A percentile compares a stretch with the other conserved stretches of the same genome.
These are phyloP conservation scores for Muscidifurax raptorellus DNA, from an alignment of 1,140 invertebrate genomes.

Conservation along the genomic window DNA sequence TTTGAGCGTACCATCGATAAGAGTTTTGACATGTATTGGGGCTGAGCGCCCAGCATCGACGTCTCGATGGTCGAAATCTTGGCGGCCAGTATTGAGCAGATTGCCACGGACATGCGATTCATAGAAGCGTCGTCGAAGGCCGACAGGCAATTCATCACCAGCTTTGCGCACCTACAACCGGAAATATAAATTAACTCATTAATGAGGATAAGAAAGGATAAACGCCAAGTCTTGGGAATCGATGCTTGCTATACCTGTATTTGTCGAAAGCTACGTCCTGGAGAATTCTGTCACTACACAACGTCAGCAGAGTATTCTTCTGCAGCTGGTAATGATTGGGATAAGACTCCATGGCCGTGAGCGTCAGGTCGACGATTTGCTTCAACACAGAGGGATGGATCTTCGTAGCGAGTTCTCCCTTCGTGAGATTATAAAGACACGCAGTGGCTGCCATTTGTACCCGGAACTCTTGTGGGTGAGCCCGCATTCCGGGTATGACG, in stretches of 20 bases:
- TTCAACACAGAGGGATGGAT: conserved; percentile 83
- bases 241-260: conserved; percentile 71
- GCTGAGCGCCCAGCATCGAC: conserved; percentile 82
- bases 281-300: conserved; percentile 87
- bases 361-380: conserved; percentile 82
- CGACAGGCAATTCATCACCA: conserved; percentile 87
- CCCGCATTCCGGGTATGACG: conserved; percentile 83
- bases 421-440: conserved; percentile 88
- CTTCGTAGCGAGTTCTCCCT: conserved; percentile 80
- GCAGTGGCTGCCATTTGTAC: conserved; percentile 90
- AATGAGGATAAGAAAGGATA: neutral
- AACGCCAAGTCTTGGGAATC: no score
- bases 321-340: conserved; percentile 84
- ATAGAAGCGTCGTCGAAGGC: conserved; percentile 84
- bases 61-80: conserved; percentile 87
- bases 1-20: conserved; percentile 82
- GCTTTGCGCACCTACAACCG: conserved; percentile 79
- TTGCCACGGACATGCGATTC: conserved; percentile 89
- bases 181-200: neutral
- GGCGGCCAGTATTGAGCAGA: conserved; percentile 85
- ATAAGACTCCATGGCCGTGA: conserved; percentile 85
- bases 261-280: conserved; percentile 87
- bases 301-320: conserved; percentile 86
- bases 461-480: conserved; percentile 80
- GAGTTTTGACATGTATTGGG: conserved; percentile 85